Base-by-base conservation (phyloP, 1,140 invertebrate species). In the Trichomalopsis sarcophagae region DNA sequence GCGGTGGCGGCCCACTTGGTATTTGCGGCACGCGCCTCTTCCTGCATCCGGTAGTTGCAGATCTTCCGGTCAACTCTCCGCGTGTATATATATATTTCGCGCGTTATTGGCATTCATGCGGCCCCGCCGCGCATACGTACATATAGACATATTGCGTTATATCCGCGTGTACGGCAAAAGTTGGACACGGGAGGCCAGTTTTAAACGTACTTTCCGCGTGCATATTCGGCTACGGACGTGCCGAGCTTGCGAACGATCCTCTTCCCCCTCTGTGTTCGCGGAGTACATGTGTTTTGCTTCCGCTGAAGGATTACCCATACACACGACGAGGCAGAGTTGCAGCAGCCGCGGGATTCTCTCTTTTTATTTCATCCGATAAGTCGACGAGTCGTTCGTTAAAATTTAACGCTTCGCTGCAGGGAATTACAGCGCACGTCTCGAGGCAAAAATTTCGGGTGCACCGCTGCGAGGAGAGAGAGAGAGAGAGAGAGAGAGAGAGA, bases 11-110 rank as follows among this genome's bases (percentile, higher is more conserved):
- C 1, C 9, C 55, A 36, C 40, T 84, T 47, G 69, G 77, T 66
- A 84, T 81, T 62, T 75, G 17, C 68, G 30, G 69, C 78, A 81
- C 84, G 77, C 84, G 76, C 23, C 47, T 77, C 76, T 44, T 84
- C 36, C 10, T 36, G 66, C 83, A 79, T 84, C 83, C 76, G 76
- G 77, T 62, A 62, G 55, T 75, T 62, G 66, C 82, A 62, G 55
- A 71, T 62, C 82, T 74, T 84, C 78, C 77, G 71, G 78, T 81
- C 77, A 68, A 73, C 27, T 73, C 69, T 17, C 27, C 69, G 33
- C 27, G 27, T 27, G 27, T 27, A 27, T 27, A 27, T 27, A 27
- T 73, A 30, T 73, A 33, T 73, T 73, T 73, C 33, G 27, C 27
- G 27, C 33, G 27, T 73, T 73, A 33, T 73, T 73, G 27, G 11